Percentiles rank a stretch among this genome's conserved stretches.
Evolutionary conservation across 2,888 invertebrate genomes (phyloP).

Genomic region (Miltochrista miniata): DNA sequence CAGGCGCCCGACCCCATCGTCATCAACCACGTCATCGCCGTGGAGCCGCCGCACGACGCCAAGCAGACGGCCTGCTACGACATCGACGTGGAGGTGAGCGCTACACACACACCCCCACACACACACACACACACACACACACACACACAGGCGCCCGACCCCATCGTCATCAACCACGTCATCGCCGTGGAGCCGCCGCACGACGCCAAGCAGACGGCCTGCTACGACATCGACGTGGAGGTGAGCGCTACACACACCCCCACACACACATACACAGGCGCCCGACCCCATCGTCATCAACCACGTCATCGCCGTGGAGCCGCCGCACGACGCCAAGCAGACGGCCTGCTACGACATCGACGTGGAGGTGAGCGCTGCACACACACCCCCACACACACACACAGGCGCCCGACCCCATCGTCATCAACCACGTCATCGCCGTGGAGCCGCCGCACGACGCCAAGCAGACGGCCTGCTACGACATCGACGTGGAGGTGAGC

Average conservation of each 20-base stretch:
- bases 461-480: too few relatives aligned
- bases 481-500: too few relatives aligned
- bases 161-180: too few relatives aligned
- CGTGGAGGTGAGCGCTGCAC: conserved; percentile 97
- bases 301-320: conserved; percentile 95
- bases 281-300: conserved; percentile 99
- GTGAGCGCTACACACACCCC: conserved; percentile 79
- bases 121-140: background rate
- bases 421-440: conserved; percentile 98
- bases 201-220: conserved; percentile 98
- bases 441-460: conserved; percentile 95
- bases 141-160: conserved; percentile 14
- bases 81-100: conserved; percentile 94
- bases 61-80: conserved; percentile 99
- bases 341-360: conserved; percentile 99
- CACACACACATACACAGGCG: conserved; percentile 97
- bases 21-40: conserved; percentile 97
- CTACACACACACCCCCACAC: conserved; percentile 2
- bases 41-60: conserved; percentile 95
- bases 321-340: conserved; percentile 97
- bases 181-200: conserved; percentile 95
- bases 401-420: conserved; percentile 99
- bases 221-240: conserved; percentile 99
- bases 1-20: conserved; percentile 99
- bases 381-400: too few relatives aligned